Conservation (phyloP, 1,140 invertebrate species). For the Lutraria rhynchaena region DNA sequence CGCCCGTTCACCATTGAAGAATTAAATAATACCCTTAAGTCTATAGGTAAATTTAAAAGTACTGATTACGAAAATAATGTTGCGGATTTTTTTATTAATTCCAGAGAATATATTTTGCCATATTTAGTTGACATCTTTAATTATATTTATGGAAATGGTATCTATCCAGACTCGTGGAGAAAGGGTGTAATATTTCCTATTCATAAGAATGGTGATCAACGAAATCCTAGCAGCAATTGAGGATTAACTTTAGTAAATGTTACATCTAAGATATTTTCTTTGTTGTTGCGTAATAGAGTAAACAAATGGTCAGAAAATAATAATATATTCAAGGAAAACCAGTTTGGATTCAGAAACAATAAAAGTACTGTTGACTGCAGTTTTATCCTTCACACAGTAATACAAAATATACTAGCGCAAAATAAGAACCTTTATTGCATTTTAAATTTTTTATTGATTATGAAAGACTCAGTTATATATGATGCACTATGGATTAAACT, state of each 20-base stretch:
- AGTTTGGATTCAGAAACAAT: too few relatives aligned
- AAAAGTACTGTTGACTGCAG: slow-evolving; percentile 51
- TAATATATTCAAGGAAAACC: slow-evolving; percentile 36
- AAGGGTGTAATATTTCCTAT: slow-evolving; percentile 49
- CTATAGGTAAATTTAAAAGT: too few relatives aligned
- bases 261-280: slow-evolving; percentile 62
- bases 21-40: too few relatives aligned
- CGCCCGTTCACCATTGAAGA: slow-evolving; percentile 8
- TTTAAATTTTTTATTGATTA: slow-evolving; percentile 51
- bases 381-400: slow-evolving; percentile 42
- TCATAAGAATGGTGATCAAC: slow-evolving; percentile 49
- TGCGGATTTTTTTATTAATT: too few relatives aligned
- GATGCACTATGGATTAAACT: slow-evolving; percentile 43
- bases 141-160: slow-evolving; percentile 48
- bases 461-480: slow-evolving; percentile 35
- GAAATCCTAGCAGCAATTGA: slow-evolving; percentile 40
- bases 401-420: slow-evolving; percentile 39
- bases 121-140: slow-evolving; percentile 8
- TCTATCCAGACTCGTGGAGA: slow-evolving; percentile 22
- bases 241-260: slow-evolving; percentile 56
- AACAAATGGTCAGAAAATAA: slow-evolving; percentile 44
- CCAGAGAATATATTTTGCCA: neutral
- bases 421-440: slow-evolving; percentile 14
- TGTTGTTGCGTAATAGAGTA: slow-evolving; percentile 32
- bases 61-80: too few relatives aligned